Evolutionary conservation across 2,797 vertebrate species (phyloP).

Genomic region (Halcyon leucocephala): DNA sequence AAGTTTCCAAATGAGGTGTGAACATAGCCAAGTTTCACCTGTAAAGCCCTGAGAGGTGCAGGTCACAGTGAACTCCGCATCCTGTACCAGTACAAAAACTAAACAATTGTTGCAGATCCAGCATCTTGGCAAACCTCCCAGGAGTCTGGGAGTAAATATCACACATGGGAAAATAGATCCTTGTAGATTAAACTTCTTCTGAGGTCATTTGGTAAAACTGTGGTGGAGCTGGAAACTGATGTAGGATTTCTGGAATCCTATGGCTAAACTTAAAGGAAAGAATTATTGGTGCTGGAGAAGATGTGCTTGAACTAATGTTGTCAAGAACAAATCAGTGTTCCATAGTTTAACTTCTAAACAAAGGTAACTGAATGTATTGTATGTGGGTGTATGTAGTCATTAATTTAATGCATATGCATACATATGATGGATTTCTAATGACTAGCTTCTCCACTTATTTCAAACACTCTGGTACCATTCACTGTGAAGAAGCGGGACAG

Average conservation of each 20-base stretch:
- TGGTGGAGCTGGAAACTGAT: not conserved
- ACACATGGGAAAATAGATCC: not conserved
- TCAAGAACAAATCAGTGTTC: not conserved
- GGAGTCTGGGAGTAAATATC: not conserved
- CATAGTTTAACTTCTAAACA: not conserved
- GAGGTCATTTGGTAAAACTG: not conserved
- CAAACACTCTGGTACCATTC: not conserved
- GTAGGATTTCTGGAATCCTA: not conserved
- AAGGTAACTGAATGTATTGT: not conserved
- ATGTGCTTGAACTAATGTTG: not conserved
- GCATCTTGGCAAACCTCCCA: not conserved
- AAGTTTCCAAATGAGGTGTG: constrained; percentile 3
- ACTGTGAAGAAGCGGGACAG: not conserved
- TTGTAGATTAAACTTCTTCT: not conserved
- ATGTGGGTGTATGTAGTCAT: not conserved
- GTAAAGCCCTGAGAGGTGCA: not conserved
- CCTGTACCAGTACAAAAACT: not conserved
- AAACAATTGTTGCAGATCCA: not conserved
- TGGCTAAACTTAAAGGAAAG: not conserved
- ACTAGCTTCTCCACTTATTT: not conserved
- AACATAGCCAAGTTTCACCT: not conserved
- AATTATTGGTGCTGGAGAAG: not conserved
- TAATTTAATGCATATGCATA: not conserved
- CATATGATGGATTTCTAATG: not conserved
- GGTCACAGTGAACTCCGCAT: not conserved